Evolutionary conservation across 2,888 invertebrate genomes (phyloP).

Genomic region (Sinodicranocentrus sp.): DNA sequence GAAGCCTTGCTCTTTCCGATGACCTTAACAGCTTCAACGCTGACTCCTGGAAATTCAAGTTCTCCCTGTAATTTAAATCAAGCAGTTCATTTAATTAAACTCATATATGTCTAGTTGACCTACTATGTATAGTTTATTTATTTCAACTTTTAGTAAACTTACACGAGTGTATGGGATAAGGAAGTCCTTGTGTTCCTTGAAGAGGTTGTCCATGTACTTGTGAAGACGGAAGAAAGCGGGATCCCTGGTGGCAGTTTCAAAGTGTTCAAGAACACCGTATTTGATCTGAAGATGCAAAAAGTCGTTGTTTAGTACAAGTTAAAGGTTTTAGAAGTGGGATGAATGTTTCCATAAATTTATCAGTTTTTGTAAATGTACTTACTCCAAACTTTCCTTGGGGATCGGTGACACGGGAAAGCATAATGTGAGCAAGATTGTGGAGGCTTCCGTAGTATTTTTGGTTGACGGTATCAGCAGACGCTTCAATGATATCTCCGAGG

Average conservation of each 20-base stretch:
- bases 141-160: constrained; percentile 25
- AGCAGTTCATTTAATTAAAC: neutral
- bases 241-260: constrained; percentile 77
- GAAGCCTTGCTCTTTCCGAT: constrained; percentile 71
- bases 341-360: neutral
- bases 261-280: constrained; percentile 77
- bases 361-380: too few relatives aligned
- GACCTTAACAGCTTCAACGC: constrained; percentile 67
- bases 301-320: neutral
- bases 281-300: constrained; percentile 53
- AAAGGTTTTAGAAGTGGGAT: too few relatives aligned
- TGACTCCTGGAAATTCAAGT: constrained; percentile 68
- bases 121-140: neutral
- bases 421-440: constrained; percentile 77
- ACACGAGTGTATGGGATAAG: constrained; percentile 76
- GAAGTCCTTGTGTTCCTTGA: constrained; percentile 77
- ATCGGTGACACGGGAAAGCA: constrained; percentile 77
- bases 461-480: constrained; percentile 73
- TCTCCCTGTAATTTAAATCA: constrained; percentile 67
- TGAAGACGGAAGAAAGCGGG: constrained; percentile 77
- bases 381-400: constrained; percentile 77
- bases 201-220: constrained; percentile 77
- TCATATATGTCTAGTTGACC: neutral
- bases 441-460: constrained; percentile 76
- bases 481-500: constrained; percentile 74